Evolutionary conservation across 2,888 invertebrate species (phyloP).

Genomic region (Lepidocyrtoides sp.): DNA sequence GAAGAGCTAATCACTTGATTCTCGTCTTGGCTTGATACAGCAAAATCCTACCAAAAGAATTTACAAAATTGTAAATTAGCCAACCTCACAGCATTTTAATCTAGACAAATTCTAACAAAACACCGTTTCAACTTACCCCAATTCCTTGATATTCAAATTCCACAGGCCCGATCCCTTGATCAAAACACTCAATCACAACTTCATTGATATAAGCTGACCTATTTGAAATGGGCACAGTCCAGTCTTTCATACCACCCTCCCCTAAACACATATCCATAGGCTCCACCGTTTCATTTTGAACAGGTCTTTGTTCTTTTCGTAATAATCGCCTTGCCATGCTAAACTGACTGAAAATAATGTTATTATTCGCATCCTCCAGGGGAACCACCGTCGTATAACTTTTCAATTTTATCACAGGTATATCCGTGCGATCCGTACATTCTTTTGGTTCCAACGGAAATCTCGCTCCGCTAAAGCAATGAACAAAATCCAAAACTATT

Average conservation of each 20-base stretch:
- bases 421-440: conserved; percentile 75
- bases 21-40: conserved; percentile 66
- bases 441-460: conserved; percentile 71
- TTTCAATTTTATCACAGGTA: conserved; percentile 81
- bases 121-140: conserved; percentile 73
- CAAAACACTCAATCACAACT: conserved; percentile 81
- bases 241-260: conserved; percentile 76
- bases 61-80: not conserved
- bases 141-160: conserved; percentile 82
- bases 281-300: conserved; percentile 74
- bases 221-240: conserved; percentile 77
- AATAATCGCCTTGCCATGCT: conserved; percentile 77
- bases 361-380: conserved; percentile 76
- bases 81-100: no score
- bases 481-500: not conserved
- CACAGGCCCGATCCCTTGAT: conserved; percentile 79
- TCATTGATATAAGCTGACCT: conserved; percentile 75
- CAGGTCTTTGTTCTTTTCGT: conserved; percentile 72
- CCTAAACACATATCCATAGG: conserved; percentile 79
- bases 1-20: conserved; percentile 23
- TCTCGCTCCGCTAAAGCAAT: conserved; percentile 28
- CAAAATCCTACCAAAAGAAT: conserved; percentile 70
- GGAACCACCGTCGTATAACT: conserved; percentile 78
- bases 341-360: conserved; percentile 77
- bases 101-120: no score